Base-by-base conservation (phyloP, 1,140 invertebrate species). In the Drosophila erecta region DNA sequence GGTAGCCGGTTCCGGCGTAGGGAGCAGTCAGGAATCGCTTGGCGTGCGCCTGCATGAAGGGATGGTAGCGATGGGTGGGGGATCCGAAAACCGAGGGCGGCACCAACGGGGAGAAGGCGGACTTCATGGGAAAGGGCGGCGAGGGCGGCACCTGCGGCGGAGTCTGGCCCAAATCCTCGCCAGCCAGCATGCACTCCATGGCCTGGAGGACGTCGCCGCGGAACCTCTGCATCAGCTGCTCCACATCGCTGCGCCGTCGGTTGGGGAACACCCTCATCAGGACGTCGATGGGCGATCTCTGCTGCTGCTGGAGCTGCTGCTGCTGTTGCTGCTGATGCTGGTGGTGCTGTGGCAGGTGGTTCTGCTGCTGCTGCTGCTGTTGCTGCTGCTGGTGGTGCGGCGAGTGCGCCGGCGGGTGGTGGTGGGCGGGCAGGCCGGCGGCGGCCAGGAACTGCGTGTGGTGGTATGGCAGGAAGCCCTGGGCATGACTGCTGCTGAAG, bases 121-220 rank as follows among this genome's bases (percentile, higher is more conserved):
- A 96, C 66, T 95, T 94, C 41, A 94, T 93, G 53, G 94, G 93
- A 10, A 94, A 92, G 20, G 91, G 90, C 38, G 93, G 92, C 8
- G 93, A 92, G 0, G 93, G 90, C 11, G 92, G 84, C 22, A 91
- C 91, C 51, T 81, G 86, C 3, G 76, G 67, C 49, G 83, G 81
- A 20, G 77, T 81, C 55, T 70, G 74, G 4, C 92, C 91, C 17
- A 93, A 90, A 54, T 93, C 93, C 41, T 94, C 93, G 41, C 95
- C 95, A 78, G 95, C 95, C 14, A 97, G 93, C 94, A 97, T 95
- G 49, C 96, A 95, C 90, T 98, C 97, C 94, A 98, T 98, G 1
- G 97, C 97, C 76, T 97, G 96, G 0, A 98, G 95, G 0, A 98
- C 96, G 89, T 98, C 97, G 0, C 97, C 97, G 92, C 95, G 95